Conservation (phyloP, 2,888 invertebrate genomes). For the Drosophila kuntzei region DNA sequence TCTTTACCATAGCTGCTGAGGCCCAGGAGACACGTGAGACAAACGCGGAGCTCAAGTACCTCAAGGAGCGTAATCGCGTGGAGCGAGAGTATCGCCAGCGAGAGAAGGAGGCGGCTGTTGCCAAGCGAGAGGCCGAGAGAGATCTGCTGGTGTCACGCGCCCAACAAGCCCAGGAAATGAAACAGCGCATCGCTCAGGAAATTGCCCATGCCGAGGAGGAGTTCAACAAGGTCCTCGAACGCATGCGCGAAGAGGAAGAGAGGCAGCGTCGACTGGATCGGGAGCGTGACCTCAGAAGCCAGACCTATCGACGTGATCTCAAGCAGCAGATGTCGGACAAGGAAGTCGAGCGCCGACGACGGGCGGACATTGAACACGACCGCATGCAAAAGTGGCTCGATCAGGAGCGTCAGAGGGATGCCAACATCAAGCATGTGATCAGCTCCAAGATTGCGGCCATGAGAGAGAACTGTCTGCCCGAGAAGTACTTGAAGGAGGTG, state of each 20-base stretch:
- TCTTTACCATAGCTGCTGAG: conserved; percentile 82
- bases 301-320: conserved; percentile 83
- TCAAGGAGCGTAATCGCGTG: conserved; percentile 84
- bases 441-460: conserved; percentile 83
- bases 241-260: conserved; percentile 82
- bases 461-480: conserved; percentile 84
- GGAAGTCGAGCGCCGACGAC: conserved; percentile 79
- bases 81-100: conserved; percentile 85
- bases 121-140: conserved; percentile 79
- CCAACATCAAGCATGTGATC: conserved; percentile 83
- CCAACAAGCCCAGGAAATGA: conserved; percentile 82
- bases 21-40: conserved; percentile 77
- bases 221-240: conserved; percentile 80
- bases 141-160: conserved; percentile 80
- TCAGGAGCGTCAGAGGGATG: conserved; percentile 82
- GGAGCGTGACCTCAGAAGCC: conserved; percentile 70
- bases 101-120: conserved; percentile 82
- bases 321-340: conserved; percentile 84
- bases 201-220: conserved; percentile 84
- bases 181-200: conserved; percentile 83
- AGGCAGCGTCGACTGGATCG: conserved; percentile 72
- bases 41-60: conserved; percentile 82
- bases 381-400: conserved; percentile 83
- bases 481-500: conserved; percentile 85
- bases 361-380: conserved; percentile 74